A percentile compares a stretch with the other conserved stretches of the same genome.
phyloP scores from a whole-genome alignment of 2,113 vertebrate species.

The Cryptoleucopteryx plumbea region DNA sequence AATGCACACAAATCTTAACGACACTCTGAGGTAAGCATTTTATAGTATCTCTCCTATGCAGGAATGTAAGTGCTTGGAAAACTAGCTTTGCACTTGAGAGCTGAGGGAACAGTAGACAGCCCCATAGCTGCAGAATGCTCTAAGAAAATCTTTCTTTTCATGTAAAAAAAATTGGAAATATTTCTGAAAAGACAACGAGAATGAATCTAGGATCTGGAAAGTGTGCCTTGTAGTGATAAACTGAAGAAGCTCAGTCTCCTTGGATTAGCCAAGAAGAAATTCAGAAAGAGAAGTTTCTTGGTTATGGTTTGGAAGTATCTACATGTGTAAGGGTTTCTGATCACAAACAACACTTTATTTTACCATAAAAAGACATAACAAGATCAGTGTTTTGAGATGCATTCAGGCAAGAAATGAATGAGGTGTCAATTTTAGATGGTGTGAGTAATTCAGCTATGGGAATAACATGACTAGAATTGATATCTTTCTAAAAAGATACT shows the following conservation, averaged over 20 bases:
- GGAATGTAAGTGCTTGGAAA: neutral
- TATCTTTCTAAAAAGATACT: neutral
- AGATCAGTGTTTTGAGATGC: neutral
- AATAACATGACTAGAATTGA: neutral
- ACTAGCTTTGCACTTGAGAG: neutral
- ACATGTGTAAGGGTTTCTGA: neutral
- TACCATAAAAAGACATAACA: neutral
- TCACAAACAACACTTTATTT: neutral
- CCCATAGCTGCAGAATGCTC: neutral
- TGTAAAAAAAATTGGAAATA: neutral
- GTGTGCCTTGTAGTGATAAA: neutral
- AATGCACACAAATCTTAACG: neutral
- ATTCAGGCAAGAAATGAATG: neutral
- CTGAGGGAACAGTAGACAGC: neutral
- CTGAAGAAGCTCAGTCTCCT: neutral
- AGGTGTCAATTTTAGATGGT: neutral
- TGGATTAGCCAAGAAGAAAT: neutral
- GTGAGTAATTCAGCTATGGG: neutral
- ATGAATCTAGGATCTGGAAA: neutral
- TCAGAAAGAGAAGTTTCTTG: neutral
- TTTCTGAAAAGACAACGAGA: neutral
- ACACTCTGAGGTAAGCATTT: neutral
- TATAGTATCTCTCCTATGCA: neutral
- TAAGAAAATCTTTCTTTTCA: neutral
- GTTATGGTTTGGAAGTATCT: neutral